These are phyloP conservation scores for Gymnocypris eckloni DNA, from an alignment of 2,797 vertebrate species.

Conservation along the genomic window DNA sequence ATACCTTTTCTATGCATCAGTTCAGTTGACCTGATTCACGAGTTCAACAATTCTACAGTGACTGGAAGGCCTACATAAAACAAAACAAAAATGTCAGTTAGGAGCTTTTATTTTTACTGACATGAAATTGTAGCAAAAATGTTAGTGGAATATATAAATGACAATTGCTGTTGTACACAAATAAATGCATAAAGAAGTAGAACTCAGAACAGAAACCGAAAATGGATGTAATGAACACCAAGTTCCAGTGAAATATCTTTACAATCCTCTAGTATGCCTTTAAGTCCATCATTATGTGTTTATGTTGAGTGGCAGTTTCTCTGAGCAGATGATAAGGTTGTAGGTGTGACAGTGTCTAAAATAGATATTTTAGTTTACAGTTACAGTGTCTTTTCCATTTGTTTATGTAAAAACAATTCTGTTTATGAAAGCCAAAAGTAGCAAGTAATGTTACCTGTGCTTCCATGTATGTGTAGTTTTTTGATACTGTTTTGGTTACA, in stretches of 20 bases:
- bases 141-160: no score
- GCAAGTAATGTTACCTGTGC: not conserved
- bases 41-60: not conserved
- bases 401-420: not conserved
- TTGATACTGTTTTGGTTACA: not conserved
- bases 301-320: not conserved
- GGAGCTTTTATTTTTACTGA: no score
- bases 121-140: no score
- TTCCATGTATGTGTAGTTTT: not conserved
- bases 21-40: not conserved
- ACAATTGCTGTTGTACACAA: not conserved
- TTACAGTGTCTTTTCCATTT: not conserved
- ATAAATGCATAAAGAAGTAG: not conserved
- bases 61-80: not conserved
- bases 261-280: not conserved
- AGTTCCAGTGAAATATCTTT: not conserved
- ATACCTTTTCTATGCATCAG: not conserved
- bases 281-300: not conserved
- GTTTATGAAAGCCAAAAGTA: not conserved
- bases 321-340: not conserved
- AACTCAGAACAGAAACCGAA: not conserved
- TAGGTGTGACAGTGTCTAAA: not conserved
- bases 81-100: no score
- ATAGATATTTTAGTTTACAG: not conserved
- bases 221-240: not conserved